Evolutionary conservation across 2,797 vertebrate genomes (phyloP), one percentile per base, ranked within the genome.

Genomic region (Tokudaia muenninki): DNA sequence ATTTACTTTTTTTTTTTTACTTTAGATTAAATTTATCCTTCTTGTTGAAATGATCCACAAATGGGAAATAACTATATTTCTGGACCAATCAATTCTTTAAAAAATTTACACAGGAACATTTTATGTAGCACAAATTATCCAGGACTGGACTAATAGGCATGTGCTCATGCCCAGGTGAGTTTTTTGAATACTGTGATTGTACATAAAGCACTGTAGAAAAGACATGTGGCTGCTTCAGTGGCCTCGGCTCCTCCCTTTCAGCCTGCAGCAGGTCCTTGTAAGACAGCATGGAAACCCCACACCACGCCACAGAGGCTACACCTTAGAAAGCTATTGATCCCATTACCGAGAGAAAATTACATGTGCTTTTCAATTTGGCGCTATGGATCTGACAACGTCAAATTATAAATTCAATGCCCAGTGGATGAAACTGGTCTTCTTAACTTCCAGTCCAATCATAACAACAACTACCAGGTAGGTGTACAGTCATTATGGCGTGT

Each of bases 331-430:
- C 31, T 37, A 95, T 31, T 72, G 90, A 92, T 87, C 59, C 11
- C 47, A 37, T 84, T 95, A 92, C 87, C 90, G 75, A 87, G 21
- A 92, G 93, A 47, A 91, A 83, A 89, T 92, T 55, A 77, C 59
- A 81, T 24, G 55, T 93, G 77, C 82, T 63, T 95, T 96, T 86
- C 63, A 87, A 65, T 78, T 88, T 74, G 80, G 55, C 57, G 37
- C 21, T 34, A 8, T 52, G 41, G 93, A 96, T 92, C 70, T 87
- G 80, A 52, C 82, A 88, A 86, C 59, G 67, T 92, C 57, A 80
- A 21, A 55, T 91, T 95, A 77, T 26, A 87, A 89, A 89, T 50
- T 77, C 78, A 93, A 47, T 77, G 55, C 12, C 61, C 57, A 34
- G 0, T 79, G 67, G 67, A 72, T 52, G 65, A 94, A 91, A 44